phyloP scores from a whole-genome alignment of 1,140 invertebrate genomes.

The Drosophila parvula region DNA sequence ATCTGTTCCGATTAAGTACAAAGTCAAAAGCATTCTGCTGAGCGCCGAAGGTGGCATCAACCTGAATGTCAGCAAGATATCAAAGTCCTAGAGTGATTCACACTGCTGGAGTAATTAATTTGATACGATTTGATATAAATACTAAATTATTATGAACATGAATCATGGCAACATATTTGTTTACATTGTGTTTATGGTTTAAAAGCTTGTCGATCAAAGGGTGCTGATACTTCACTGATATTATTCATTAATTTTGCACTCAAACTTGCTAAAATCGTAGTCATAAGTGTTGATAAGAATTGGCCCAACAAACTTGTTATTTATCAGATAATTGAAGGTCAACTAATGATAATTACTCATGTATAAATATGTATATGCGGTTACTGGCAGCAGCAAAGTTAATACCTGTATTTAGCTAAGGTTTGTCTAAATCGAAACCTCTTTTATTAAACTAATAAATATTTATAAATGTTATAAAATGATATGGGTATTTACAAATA shows the following conservation, averaged over 20 bases:
- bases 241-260: background rate
- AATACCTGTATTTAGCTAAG: background rate
- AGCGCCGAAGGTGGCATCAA: slow-evolving; percentile 52
- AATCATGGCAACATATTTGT: background rate
- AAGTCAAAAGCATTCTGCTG: slow-evolving; percentile 40
- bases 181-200: too few species aligned
- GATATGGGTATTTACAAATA: background rate
- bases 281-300: background rate
- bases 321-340: slow-evolving; percentile 1
- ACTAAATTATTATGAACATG: background rate
- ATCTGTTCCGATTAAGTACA: slow-evolving; percentile 45
- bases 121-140: background rate
- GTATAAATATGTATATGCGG: background rate
- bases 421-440: background rate
- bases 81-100: background rate
- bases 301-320: background rate
- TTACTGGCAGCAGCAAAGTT: background rate
- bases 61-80: slow-evolving; percentile 49
- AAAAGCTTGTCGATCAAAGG: too few species aligned
- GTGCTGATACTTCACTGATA: background rate
- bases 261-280: background rate
- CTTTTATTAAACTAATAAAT: background rate
- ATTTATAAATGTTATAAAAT: background rate
- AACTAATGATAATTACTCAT: background rate
- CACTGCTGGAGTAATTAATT: background rate